Evolutionary conservation across 1,140 invertebrate species (phyloP), one percentile per base, ranked within the genome.

Genomic region (Trinorchestia longiramus): DNA sequence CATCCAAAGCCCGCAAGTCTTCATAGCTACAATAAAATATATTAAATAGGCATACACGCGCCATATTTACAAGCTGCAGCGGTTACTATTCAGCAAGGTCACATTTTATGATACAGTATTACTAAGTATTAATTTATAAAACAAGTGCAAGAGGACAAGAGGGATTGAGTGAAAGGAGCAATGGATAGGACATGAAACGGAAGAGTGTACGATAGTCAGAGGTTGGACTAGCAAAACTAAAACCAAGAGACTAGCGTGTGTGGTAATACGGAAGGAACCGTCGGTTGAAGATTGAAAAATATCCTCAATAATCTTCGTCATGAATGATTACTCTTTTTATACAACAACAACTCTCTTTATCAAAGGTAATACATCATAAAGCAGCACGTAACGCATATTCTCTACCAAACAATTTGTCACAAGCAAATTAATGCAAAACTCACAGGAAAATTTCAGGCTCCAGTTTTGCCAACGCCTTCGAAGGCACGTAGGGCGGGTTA

Each of bases 401-500:
- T 91, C 43, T 42, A 15, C 41, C 3, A 19, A 23, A 36, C 11
- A 11, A 36, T 77, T 23, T 3, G 3, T 11, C 88, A 91, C 88
- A 91, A 11, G 0, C 88, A 91, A 91, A 42, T 42, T 28, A 91
- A 42, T 23, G 28, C 43, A 23, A 15, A 17, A 96, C 97, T 98
- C 97, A 98, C 98, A 98, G 97, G 97, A 97, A 97, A 92, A 98
- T 98, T 97, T 98, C 98, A 6, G 98, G 98, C 96, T 98, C 97
- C 23, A 98, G 96, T 91, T 97, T 97, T 53, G 97, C 97, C 95
- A 98, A 97, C 96, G 98, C 97, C 23, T 97, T 97, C 0, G 97
- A 97, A 43, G 98, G 97, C 28, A 98, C 97, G 97, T 98, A 98
- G 0, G 98, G 98, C 19, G 98, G 98, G 97, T 98, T 98, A 77